These are phyloP conservation scores for Hyla sarda DNA, from an alignment of 2,113 vertebrate species.

Conservation along the genomic window DNA sequence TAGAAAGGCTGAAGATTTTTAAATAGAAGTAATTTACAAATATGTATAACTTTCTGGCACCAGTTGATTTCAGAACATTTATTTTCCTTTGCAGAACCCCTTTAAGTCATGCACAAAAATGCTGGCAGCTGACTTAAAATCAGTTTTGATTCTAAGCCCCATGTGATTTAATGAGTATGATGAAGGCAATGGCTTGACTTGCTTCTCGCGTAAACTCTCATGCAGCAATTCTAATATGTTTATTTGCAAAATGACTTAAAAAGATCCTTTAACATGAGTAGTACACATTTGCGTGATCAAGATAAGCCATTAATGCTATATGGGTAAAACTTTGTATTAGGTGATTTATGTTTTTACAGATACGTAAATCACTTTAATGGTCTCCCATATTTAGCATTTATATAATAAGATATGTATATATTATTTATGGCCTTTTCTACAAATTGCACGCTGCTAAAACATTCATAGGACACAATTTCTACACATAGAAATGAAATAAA, in stretches of 20 bases:
- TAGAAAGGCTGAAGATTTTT: no score
- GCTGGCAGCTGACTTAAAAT: background rate
- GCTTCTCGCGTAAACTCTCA: no score
- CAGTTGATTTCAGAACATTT: no score
- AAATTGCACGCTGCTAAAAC: background rate
- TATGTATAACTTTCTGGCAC: no score
- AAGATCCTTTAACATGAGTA: no score
- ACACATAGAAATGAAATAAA: background rate
- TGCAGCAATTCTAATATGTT: no score
- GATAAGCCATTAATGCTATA: constrained; percentile 8
- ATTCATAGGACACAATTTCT: constrained; percentile 4
- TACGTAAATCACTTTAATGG: constrained; percentile 33
- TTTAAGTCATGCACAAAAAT: constrained; percentile 4
- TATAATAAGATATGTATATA: background rate
- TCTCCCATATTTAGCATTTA: background rate
- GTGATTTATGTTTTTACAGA: constrained; percentile 4
- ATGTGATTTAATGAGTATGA: constrained; percentile 22
- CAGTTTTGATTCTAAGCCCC: constrained; percentile 7
- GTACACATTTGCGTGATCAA: constrained; percentile 19
- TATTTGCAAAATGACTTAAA: no score
- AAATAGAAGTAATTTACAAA: no score
- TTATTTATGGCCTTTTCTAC: background rate
- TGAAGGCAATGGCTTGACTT: no score
- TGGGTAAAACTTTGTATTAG: background rate
- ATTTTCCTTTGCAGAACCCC: no score